Conservation (phyloP, 2,113 vertebrate species). For the Hucho hucho region DNA sequence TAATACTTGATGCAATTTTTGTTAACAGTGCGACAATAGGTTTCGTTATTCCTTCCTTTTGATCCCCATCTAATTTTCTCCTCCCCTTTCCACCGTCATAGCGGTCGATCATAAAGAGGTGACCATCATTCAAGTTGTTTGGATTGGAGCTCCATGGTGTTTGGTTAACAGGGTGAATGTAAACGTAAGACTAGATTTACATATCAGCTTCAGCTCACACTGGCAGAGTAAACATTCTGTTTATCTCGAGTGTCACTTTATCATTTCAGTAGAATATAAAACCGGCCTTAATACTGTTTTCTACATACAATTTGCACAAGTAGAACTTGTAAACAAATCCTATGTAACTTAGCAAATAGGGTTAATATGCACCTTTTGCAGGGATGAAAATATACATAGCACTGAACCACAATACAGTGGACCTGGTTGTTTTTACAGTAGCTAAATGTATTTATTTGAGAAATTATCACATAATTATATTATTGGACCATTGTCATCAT, state of each 20-base stretch:
- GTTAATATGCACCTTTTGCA: background rate
- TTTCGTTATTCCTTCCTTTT: conserved; percentile 54
- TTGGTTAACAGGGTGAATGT: conserved; percentile 86
- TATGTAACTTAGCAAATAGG: background rate
- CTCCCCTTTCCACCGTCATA: conserved; percentile 69
- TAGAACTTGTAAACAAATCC: conserved; percentile 16
- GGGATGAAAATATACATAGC: background rate
- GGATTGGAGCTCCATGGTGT: conserved; percentile 81
- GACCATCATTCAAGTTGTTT: conserved; percentile 86
- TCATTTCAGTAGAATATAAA: conserved; percentile 86
- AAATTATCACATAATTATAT: no score
- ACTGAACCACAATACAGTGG: no score
- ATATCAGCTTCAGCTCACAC: conserved; percentile 87
- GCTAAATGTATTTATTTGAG: no score
- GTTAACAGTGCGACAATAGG: conserved; percentile 65
- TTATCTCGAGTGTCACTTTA: conserved; percentile 90
- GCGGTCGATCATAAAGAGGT: conserved; percentile 79
- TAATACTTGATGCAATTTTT: conserved; percentile 73
- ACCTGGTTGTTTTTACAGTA: no score
- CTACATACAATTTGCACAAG: conserved; percentile 8
- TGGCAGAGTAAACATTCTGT: conserved; percentile 89
- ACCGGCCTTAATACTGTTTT: conserved; percentile 72
- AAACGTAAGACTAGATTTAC: conserved; percentile 88
- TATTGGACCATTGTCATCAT: background rate
- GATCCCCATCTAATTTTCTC: conserved; percentile 81